Conservation (phyloP, 2,797 vertebrate genomes). For the Brachyrhaphis roseni region DNA sequence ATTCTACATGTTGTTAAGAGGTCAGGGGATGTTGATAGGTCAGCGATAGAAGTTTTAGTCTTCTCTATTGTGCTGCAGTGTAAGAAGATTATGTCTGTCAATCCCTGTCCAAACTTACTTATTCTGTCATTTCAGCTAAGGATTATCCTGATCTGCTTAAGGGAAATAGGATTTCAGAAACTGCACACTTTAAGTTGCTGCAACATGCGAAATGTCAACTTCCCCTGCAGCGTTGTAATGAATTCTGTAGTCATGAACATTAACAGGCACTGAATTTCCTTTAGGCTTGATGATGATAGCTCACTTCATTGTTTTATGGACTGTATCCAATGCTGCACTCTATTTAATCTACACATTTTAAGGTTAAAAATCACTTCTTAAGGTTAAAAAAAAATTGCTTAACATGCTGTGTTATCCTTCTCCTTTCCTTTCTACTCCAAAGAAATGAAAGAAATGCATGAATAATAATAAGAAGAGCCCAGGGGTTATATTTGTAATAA, state of each 20-base stretch:
- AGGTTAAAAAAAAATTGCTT: slow-evolving; percentile 16
- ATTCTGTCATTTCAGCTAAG: slow-evolving; percentile 63
- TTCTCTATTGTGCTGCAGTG: slow-evolving; percentile 43
- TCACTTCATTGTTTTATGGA: neutral
- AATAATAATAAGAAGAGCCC: slow-evolving; percentile 18
- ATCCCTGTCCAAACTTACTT: slow-evolving; percentile 63
- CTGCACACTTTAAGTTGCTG: slow-evolving; percentile 59
- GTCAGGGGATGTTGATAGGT: slow-evolving; percentile 50
- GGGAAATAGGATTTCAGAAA: slow-evolving; percentile 69
- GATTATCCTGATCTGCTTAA: slow-evolving; percentile 75
- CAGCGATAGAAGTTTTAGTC: slow-evolving; percentile 35
- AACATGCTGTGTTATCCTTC: slow-evolving; percentile 7
- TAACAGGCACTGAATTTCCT: slow-evolving; percentile 9
- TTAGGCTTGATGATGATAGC: slow-evolving; percentile 9
- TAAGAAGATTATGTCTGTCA: slow-evolving; percentile 72
- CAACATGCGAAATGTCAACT: slow-evolving; percentile 60
- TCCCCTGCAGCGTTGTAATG: slow-evolving; percentile 32
- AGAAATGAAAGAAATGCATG: slow-evolving; percentile 12
- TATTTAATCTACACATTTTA: slow-evolving; percentile 11
- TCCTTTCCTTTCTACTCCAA: slow-evolving; percentile 24
- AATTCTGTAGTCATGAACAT: slow-evolving; percentile 37
- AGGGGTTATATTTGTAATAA: slow-evolving; percentile 42
- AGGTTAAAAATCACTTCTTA: slow-evolving; percentile 21
- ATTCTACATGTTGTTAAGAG: slow-evolving; percentile 35
- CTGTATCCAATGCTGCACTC: neutral